These are phyloP conservation scores for Drosophila pallidifrons DNA, from an alignment of 1,140 invertebrate genomes.

Conservation along the genomic window DNA sequence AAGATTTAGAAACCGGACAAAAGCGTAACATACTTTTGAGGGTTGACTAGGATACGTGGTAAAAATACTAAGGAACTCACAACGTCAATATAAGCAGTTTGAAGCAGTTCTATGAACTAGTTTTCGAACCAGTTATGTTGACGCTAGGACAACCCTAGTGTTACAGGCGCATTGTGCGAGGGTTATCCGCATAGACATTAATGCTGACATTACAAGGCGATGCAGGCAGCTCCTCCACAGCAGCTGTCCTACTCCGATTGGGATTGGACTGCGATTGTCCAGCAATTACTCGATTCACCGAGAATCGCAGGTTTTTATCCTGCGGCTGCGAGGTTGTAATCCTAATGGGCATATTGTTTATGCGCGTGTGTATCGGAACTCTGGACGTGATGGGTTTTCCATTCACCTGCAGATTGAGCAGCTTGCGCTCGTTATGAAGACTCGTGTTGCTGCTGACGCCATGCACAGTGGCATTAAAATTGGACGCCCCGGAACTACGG, in stretches of 20 bases:
- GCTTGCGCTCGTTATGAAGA: slow-evolving; percentile 47
- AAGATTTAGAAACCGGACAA: slow-evolving; percentile 10
- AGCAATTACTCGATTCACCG: slow-evolving; percentile 33
- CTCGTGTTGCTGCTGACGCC: slow-evolving; percentile 18
- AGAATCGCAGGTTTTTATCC: slow-evolving; percentile 45
- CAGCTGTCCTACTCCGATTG: background rate
- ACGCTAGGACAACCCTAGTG: slow-evolving; percentile 8
- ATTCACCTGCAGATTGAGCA: slow-evolving; percentile 49
- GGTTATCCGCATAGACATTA: slow-evolving; percentile 67
- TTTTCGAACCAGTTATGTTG: slow-evolving; percentile 17
- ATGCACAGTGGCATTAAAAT: slow-evolving; percentile 45
- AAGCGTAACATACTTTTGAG: slow-evolving; percentile 6
- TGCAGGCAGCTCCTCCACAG: slow-evolving; percentile 1
- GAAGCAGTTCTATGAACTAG: background rate
- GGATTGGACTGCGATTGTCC: background rate
- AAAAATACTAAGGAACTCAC: slow-evolving; percentile 5
- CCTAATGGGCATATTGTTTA: slow-evolving; percentile 69
- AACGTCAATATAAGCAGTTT: slow-evolving; percentile 3
- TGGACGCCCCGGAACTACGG: slow-evolving; percentile 52
- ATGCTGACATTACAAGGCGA: slow-evolving; percentile 64
- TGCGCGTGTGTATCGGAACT: slow-evolving; percentile 45
- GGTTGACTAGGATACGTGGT: background rate
- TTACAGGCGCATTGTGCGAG: slow-evolving; percentile 49
- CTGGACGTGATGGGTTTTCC: slow-evolving; percentile 9
- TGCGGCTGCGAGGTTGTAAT: slow-evolving; percentile 57